Evolutionary conservation across 2,113 vertebrate species (phyloP), one percentile per base, ranked within the genome.

Genomic region (Plectropomus leopardus): DNA sequence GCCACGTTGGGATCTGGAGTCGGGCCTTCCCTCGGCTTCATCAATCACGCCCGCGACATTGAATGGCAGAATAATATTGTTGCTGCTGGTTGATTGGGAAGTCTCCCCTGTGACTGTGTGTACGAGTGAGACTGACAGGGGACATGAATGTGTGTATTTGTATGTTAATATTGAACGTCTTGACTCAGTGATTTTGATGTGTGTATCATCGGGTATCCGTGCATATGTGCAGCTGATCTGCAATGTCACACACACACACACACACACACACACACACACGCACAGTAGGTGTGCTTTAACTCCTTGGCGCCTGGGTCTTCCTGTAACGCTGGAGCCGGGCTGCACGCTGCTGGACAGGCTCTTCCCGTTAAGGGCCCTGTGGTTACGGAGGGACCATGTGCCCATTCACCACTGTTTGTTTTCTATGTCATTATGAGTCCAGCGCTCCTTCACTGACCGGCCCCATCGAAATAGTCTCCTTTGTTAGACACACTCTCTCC

Each of bases 321-420:
- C 92, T 93, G 90, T 86, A 85, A 72, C 26, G 67, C 80, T 69
- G 82, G 78, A 81, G 79, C 78, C 19, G 90, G 77, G 81, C 86
- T 77, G 90, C 9, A 71, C 73, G 1, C 67, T 3, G 86, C 90
- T 86, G 92, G 91, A 92, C 90, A 86, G 72, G 76, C 92, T 92
- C 90, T 93, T 93, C 91, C 92, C 91, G 85, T 93, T 91, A 89
- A 92, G 92, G 86, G 88, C 61, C 84, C 77, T 94, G 93, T 88
- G 93, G 93, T 94, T 92, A 78, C 76, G 7, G 48, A 32, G 90
- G 90, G 87, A 94, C 93, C 93, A 93, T 93, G 92, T 90, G 85
- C 89, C 91, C 93, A 94, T 95, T 95, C 93, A 94, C 80, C 77
- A 90, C 84, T 92, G 93, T 94, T 94, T 95, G 92, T 94, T 94